Base-by-base conservation (phyloP, 2,113 vertebrate genomes). In the Anguilla japonica region DNA sequence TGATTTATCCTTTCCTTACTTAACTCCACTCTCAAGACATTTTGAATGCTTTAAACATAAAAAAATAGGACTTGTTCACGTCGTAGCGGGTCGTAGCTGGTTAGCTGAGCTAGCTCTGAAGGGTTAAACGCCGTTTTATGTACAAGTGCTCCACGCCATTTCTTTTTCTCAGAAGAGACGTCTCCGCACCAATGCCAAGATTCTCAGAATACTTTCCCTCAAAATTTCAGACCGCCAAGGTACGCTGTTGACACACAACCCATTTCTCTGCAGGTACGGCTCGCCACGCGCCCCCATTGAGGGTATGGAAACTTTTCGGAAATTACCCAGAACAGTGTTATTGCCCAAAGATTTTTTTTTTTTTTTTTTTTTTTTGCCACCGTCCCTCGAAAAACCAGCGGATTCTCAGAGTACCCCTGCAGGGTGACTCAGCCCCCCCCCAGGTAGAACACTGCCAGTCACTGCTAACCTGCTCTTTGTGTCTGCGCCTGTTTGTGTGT, bases 201-300 rank as follows among this genome's bases (percentile, higher is more conserved):
- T 91, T 91, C 87, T 18, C 71, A 92, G 91, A 91, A 92, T 85
- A 41, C 29, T 1, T 18, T 78, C 7, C 2, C 83, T 67, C 5
- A 86, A 92, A 92, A 90, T 85, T 86, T 91, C 91, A 93, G 87
- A 84, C 88, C 88, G 0, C 82, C 85, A 87, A 71, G 86, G 18
- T 34, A 6, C 26, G 83, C n/a, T 91, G 89, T 92, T 93, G 91
- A 91, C 88, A 90, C 84, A 90, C 88, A 29, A 85, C 89, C 86
- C 0, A 4, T 79, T 13, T 53, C 7, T 34, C 71, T 75, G 71
- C 71, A 75, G 71, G 71, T 75, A 22, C 71, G 5, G 60, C 22
- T 67, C 22, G 18, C 18, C 71, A 71, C 63, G 5, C 22, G 26
- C n/a, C 71, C 34, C 26, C 63, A n/a, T 5, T 6, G 6, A 7